These are phyloP conservation scores for Drosophila sp. DNA, from an alignment of 1,140 invertebrate species.

Conservation along the genomic window DNA sequence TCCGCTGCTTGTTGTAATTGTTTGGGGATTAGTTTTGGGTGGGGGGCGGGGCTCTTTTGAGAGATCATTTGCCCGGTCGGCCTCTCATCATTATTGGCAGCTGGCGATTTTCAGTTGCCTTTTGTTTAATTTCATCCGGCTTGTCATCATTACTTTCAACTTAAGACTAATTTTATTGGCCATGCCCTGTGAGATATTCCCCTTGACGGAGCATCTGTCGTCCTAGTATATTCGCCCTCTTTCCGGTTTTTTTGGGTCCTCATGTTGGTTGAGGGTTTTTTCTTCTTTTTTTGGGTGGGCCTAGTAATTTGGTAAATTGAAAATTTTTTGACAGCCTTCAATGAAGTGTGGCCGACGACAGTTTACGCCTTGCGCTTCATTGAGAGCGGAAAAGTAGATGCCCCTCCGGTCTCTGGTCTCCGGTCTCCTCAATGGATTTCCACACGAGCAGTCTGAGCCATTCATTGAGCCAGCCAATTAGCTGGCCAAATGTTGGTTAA, in stretches of 20 bases:
- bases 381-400: constrained; percentile 38
- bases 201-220: constrained; percentile 11
- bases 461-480: constrained; percentile 78
- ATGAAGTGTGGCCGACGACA: constrained; percentile 76
- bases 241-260: neutral
- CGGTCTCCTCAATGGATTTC: constrained; percentile 55
- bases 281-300: constrained; percentile 11
- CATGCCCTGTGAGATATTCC: constrained; percentile 34
- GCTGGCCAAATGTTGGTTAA: constrained; percentile 80
- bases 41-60: constrained; percentile 16
- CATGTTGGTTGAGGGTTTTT: constrained; percentile 24
- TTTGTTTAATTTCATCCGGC: constrained; percentile 46
- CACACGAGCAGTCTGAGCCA: constrained; percentile 74
- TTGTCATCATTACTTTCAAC: constrained; percentile 75
- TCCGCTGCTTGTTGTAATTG: constrained; percentile 48
- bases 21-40: constrained; percentile 33
- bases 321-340: constrained; percentile 76
- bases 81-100: constrained; percentile 65
- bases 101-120: constrained; percentile 63
- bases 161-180: constrained; percentile 71
- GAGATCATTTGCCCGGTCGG: constrained; percentile 32
- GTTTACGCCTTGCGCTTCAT: constrained; percentile 65
- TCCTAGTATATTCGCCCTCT: neutral
- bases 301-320: constrained; percentile 77
- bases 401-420: neutral